A percentile compares a stretch with the other conserved stretches of the same genome.
These are phyloP conservation scores for Ctenochaetus hawaiiensis DNA, from an alignment of 2,797 vertebrate genomes.

Conservation along the genomic window DNA sequence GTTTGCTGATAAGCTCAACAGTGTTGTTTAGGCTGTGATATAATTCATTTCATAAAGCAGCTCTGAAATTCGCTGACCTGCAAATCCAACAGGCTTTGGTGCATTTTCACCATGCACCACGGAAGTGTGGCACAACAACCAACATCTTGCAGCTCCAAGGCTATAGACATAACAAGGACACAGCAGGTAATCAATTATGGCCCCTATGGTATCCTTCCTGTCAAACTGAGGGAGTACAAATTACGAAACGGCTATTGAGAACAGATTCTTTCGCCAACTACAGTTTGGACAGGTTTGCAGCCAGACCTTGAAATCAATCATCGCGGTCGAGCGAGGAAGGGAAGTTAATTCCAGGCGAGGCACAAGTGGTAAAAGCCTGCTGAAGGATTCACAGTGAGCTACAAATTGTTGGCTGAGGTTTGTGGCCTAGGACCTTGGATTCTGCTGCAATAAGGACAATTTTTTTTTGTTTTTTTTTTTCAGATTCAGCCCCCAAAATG, in stretches of 20 bases:
- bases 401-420: conserved; percentile 47
- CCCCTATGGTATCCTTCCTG: conserved; percentile 62
- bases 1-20: conserved; percentile 38
- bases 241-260: conserved; percentile 74
- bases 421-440: conserved; percentile 35
- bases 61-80: conserved; percentile 16
- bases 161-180: conserved; percentile 69
- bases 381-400: conserved; percentile 65
- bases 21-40: conserved; percentile 52
- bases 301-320: conserved; percentile 82
- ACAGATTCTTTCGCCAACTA: conserved; percentile 63
- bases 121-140: conserved; percentile 38
- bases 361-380: conserved; percentile 46
- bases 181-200: conserved; percentile 72
- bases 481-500: conserved; percentile 18
- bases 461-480: conserved; percentile 23
- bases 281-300: conserved; percentile 67
- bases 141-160: conserved; percentile 39
- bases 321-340: conserved; percentile 42
- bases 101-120: too few relatives aligned
- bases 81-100: too few relatives aligned
- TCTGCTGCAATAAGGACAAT: conserved; percentile 40
- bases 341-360: conserved; percentile 66
- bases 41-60: conserved; percentile 32
- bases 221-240: conserved; percentile 53